Evolutionary conservation across 2,888 invertebrate genomes (phyloP), one percentile per base, ranked within the genome.

Genomic region (Diarsia dahlii): DNA sequence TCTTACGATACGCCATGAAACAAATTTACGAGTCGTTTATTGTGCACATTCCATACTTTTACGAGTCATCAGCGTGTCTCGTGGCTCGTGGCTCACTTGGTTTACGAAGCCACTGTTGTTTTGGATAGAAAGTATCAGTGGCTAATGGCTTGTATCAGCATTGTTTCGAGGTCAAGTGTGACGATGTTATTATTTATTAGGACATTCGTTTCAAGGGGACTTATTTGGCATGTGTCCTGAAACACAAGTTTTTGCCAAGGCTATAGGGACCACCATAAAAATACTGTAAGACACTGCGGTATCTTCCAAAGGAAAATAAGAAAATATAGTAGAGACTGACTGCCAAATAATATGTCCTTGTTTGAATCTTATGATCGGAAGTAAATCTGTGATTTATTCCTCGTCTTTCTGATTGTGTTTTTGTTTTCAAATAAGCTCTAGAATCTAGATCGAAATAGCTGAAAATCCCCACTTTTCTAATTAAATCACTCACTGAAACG

Each of bases 1-100:
- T 72, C 76, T 63, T 54, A 66, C 80, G 66, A 71, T 74, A 73
- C 64, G 68, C 79, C 56, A 74, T 82, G 72, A 84, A 87, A 60
- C 67, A 64, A 75, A 62, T 54, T 85, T 80, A 88, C 81, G 81
- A 87, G 75, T 86, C 78, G 88, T 89, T 89, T 88, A 88, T 82
- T 68, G 87, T 72, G 62, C 78, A 70, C 77, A 87, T 89, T 87
- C 83, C 86, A 69, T 15, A 71, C 64, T 89, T 56, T 88, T 85
- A 89, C 76, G 84, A 82, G 62, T 70, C 65, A 74, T 62, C 77
- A 60, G 58, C 34, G 63, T 23, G 58, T 71, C 68, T 75, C 34
- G 60, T n/a, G 64, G 74, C 67, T 74, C 84, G 48, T 48, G 71
- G 52, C 70, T 69, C n/a, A 64, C 68, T 50, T 72, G 46, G 54